Evolutionary conservation across 2,797 vertebrate genomes (phyloP).

Genomic region (Gambusia yucatana): DNA sequence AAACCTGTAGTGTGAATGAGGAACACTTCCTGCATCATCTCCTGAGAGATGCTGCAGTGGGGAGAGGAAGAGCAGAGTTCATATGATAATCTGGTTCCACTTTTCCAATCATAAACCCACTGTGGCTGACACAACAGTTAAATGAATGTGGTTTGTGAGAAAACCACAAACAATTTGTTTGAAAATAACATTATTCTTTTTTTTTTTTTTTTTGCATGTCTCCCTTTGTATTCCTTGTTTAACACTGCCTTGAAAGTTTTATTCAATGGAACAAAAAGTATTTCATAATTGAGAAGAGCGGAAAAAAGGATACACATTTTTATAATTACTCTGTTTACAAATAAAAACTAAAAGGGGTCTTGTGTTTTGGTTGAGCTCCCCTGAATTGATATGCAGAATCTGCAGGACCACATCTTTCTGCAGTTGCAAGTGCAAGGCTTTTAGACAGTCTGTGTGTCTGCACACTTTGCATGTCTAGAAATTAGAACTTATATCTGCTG

Average conservation of each 20-base stretch:
- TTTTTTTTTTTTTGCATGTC: constrained; percentile 39
- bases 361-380: not conserved
- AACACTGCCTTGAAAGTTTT: not conserved
- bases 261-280: not conserved
- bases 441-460: not conserved
- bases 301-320: not conserved
- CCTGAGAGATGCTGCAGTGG: constrained; percentile 13
- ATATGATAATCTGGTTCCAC: constrained; percentile 38
- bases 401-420: not conserved
- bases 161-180: constrained; percentile 35
- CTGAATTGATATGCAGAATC: not conserved
- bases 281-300: not conserved
- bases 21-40: constrained; percentile 20
- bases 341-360: not conserved
- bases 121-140: constrained; percentile 30
- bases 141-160: constrained; percentile 14
- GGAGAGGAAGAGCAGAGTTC: constrained; percentile 27
- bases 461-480: not conserved
- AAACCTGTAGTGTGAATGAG: constrained; percentile 31
- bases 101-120: constrained; percentile 54
- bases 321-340: not conserved
- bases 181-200: constrained; percentile 54
- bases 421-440: not conserved
- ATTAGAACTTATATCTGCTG: not conserved
- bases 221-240: constrained; percentile 28